These are phyloP conservation scores for Drosophila falleni DNA, from an alignment of 2,888 invertebrate genomes.

Conservation along the genomic window DNA sequence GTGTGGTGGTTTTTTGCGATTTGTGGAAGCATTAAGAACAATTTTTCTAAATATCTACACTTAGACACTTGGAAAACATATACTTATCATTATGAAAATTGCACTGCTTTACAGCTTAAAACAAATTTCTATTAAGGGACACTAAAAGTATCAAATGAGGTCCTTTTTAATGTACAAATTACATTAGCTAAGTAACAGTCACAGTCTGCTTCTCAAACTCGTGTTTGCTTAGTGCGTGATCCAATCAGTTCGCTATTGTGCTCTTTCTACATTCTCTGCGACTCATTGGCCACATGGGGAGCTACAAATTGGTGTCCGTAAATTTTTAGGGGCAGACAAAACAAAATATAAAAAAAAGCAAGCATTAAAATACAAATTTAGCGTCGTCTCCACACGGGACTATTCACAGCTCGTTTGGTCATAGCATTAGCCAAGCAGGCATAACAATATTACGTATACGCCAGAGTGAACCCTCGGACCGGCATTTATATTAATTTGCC, in stretches of 20 bases:
- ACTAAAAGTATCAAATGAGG: neutral
- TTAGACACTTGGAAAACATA: neutral
- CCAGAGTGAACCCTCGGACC: slow-evolving; percentile 45
- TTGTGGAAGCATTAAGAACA: too few species aligned
- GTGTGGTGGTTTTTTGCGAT: too few species aligned
- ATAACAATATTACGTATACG: slow-evolving; percentile 68
- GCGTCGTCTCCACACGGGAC: slow-evolving; percentile 32
- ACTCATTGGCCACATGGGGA: slow-evolving; percentile 39
- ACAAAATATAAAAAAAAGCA: slow-evolving; percentile 1
- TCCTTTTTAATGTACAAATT: slow-evolving; percentile 4
- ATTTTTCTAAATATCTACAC: too few species aligned
- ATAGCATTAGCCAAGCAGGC: slow-evolving; percentile 20
- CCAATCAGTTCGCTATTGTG: slow-evolving; percentile 34
- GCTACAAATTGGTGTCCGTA: slow-evolving; percentile 55
- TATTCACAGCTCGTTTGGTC: slow-evolving; percentile 71
- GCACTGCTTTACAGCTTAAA: neutral
- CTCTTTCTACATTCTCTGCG: neutral
- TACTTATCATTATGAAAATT: neutral
- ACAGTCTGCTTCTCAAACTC: neutral
- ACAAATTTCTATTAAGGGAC: neutral
- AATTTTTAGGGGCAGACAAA: slow-evolving; percentile 40
- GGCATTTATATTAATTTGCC: slow-evolving; percentile 70
- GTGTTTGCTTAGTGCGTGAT: slow-evolving; percentile 20
- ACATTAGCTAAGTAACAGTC: slow-evolving; percentile 15
- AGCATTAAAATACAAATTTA: slow-evolving; percentile 64